phyloP scores from a whole-genome alignment of 2,888 invertebrate species.

The Athalia circularis region DNA sequence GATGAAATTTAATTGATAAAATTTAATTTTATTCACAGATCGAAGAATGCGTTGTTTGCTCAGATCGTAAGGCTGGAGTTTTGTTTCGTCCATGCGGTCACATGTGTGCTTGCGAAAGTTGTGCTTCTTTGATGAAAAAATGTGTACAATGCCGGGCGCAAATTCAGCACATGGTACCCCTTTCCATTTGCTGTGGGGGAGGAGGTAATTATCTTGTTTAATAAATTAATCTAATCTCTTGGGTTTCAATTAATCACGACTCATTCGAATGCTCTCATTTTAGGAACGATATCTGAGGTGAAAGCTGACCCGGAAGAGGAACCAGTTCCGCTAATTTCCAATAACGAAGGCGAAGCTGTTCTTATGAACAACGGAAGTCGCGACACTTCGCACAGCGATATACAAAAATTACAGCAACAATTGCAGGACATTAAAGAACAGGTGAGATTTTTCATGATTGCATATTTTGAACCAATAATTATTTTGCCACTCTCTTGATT shows the following conservation, averaged over 20 bases:
- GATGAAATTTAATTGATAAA: slow-evolving; percentile 10
- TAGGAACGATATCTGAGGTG: slow-evolving; percentile 75
- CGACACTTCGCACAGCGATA: slow-evolving; percentile 84
- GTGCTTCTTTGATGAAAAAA: slow-evolving; percentile 97
- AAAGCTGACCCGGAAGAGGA: slow-evolving; percentile 75
- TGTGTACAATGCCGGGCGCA: slow-evolving; percentile 95
- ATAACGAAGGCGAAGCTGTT: slow-evolving; percentile 68
- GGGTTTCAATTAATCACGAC: neutral
- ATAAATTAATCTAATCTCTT: neutral
- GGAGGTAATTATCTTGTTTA: slow-evolving; percentile 58
- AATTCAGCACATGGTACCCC: slow-evolving; percentile 83
- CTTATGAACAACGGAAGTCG: slow-evolving; percentile 82
- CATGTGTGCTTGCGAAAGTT: slow-evolving; percentile 93
- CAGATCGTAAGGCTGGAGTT: slow-evolving; percentile 93
- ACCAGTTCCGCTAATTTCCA: slow-evolving; percentile 65
- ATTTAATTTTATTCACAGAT: slow-evolving; percentile 77
- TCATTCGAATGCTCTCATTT: neutral
- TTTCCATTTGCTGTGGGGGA: slow-evolving; percentile 77
- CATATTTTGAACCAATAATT: slow-evolving; percentile 5
- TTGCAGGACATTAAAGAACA: slow-evolving; percentile 98
- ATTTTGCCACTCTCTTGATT: neutral
- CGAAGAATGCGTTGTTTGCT: slow-evolving; percentile 97
- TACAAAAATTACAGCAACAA: slow-evolving; percentile 94
- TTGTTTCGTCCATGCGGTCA: slow-evolving; percentile 97
- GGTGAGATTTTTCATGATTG: slow-evolving; percentile 75